Base-by-base conservation (phyloP, 2,113 vertebrate species). In the Ardeotis arabs region DNA sequence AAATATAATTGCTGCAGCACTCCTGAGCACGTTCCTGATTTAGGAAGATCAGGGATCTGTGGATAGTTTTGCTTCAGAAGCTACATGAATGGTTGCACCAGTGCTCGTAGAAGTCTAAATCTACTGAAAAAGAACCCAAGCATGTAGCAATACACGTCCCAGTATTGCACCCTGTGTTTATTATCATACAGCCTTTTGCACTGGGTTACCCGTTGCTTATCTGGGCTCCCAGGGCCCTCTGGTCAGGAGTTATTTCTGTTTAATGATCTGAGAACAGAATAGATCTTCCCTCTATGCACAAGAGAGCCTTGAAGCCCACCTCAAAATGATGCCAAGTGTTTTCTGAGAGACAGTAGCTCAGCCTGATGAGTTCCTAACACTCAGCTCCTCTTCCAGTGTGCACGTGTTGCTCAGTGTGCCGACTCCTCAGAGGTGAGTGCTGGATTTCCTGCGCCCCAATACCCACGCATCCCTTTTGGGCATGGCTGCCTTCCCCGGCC, bases 391-490 rank as follows among this genome's bases (percentile, higher is more conserved):
- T 97, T 97, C 58, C 98, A 98, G 98, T 92, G 84, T 98, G 98
- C 81, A 96, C 98, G 39, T 98, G 98, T 96, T 98, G 98, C 95
- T 97, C 97, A 1, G 87, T 96, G 7, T 98, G 98, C 92, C 95
- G 96, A 84, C 97, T 98, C 92, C 84, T 98, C 82, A 95, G 96
- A 98, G 98, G 98, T 98, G 97, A 98, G 98, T 98, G 89, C 72
- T 93, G 89, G 66, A 85, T 95, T 82, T 79, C 89, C 59, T 29
- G 70, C 12, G 6, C 52, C 59, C 81, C 11, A 10, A 37, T 83
- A 67, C 62, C 82, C 84, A 25, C 1, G 52, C 93, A 37, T 93
- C 84, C 85, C 72, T 52, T 63, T 20, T 6, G 29, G 81, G 90
- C 75, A 81, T 84, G 91, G 56, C 84, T 80, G 47, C 2, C 10